Evolutionary conservation across 2,113 vertebrate species (phyloP).

Genomic region (Clinocottus analis): DNA sequence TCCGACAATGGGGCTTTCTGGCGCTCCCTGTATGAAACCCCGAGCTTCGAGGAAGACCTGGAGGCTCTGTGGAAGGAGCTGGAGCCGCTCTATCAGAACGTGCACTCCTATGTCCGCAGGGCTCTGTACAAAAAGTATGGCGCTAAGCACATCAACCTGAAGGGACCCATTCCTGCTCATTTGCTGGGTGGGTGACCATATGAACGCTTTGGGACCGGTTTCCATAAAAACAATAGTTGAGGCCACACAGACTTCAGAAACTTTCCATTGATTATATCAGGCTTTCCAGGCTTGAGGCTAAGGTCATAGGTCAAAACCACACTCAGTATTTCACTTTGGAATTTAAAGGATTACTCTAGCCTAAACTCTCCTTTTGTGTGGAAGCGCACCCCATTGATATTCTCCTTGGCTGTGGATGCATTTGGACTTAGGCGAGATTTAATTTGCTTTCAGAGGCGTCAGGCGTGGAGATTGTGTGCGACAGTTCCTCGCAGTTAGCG

Average conservation of each 20-base stretch:
- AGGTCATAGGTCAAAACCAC: conserved; percentile 19
- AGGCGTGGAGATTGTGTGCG: conserved; percentile 67
- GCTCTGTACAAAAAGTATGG: conserved; percentile 90
- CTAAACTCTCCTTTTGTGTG: conserved; percentile 52
- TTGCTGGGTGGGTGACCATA: conserved; percentile 87
- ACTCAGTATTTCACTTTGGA: conserved; percentile 48
- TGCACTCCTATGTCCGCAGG: conserved; percentile 94
- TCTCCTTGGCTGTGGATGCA: conserved; percentile 55
- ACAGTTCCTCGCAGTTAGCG: conserved; percentile 58
- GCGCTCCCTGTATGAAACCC: conserved; percentile 91
- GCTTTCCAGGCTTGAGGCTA: conserved; percentile 1
- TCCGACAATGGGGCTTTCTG: conserved; percentile 90
- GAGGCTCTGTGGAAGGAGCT: conserved; percentile 91
- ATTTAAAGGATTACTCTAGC: conserved; percentile 50
- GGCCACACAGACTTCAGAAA: not conserved
- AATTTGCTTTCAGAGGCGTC: conserved; percentile 70
- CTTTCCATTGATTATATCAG: not conserved
- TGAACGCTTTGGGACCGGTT: not conserved
- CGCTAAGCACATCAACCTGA: conserved; percentile 85
- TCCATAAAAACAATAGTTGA: not conserved
- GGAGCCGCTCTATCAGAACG: conserved; percentile 91
- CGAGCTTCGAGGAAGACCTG: conserved; percentile 90
- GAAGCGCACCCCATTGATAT: conserved; percentile 51
- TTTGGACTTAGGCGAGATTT: conserved; percentile 68
- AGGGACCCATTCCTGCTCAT: conserved; percentile 96